Base-by-base conservation (phyloP, 2,888 invertebrate genomes). In the Cordilura impudica region DNA sequence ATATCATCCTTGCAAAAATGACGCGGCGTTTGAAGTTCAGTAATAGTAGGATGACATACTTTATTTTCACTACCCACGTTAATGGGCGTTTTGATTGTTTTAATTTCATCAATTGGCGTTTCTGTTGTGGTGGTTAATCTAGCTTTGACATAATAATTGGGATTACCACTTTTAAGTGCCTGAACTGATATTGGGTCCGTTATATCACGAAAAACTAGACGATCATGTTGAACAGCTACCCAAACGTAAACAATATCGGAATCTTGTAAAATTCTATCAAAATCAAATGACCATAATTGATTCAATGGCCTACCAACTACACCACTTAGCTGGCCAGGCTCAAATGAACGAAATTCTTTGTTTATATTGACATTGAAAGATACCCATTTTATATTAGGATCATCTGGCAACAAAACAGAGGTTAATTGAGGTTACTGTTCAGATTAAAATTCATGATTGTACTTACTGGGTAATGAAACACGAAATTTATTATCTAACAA, bases 341-440 rank as follows among this genome's bases (percentile, higher is more conserved):
- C 91, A 6, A 88, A 89, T 1, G 86, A 83, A 0, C 81, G 85
- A 73, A 94, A 92, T 0, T 85, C 84, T 23, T 90, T 89, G 86
- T 94, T 94, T 14, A 93, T 83, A 80, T 93, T 93, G 0, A 92
- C 93, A 88, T 94, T 93, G 86, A 94, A 94, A 0, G 91, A 92
- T 83, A 94, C 93, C 5, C 92, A 84, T 58, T 89, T 88, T 0
- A 93, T 83, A 1, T 91, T 92, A 2, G 90, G 85, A 21, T 88
- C 88, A 86, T 92, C 94, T 91, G 78, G 66, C 85, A 16, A 26
- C 6, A 26, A 3, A 63, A 4, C 6, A 6, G 26, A 26, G 26
- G 6, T 26, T n/a, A n/a, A 6, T 26, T 26, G 6, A 4, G 4
- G 6, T 26, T 26, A 4, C 6, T 26, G 3, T 26, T 26, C 3